A percentile compares a stretch with the other conserved stretches of the same genome.
Conservation (phyloP, 2,797 vertebrate genomes). For the Pitangus sulphuratus region DNA sequence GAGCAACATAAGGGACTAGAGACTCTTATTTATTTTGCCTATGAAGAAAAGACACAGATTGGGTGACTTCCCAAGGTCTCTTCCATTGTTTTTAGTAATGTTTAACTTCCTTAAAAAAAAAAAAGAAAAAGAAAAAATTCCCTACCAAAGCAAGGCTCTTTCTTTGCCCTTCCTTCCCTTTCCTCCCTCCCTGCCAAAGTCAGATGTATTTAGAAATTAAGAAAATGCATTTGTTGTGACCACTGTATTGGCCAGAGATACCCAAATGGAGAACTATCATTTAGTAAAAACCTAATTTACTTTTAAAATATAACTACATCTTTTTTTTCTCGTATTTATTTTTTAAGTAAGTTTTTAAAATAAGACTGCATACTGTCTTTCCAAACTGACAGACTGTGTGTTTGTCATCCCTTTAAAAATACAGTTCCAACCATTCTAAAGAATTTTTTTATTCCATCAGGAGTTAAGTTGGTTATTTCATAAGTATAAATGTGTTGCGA, state of each 20-base stretch:
- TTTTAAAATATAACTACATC: neutral
- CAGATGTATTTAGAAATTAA: neutral
- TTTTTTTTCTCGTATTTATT: neutral
- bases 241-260: neutral
- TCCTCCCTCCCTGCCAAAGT: rapidly evolving
- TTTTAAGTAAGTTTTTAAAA: neutral
- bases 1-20: neutral
- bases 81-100: neutral
- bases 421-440: neutral
- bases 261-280: neutral
- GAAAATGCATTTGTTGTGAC: neutral
- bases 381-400: neutral
- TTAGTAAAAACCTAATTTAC: neutral
- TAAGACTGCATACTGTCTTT: neutral
- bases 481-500: neutral
- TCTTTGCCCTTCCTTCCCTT: neutral
- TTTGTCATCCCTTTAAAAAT: neutral
- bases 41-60: neutral
- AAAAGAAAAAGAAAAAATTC: neutral
- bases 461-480: neutral
- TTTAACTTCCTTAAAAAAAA: neutral
- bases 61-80: neutral
- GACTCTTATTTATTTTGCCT: neutral
- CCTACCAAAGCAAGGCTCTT: neutral
- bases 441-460: neutral